Conservation (phyloP, 1,140 invertebrate genomes). For the Aricia agestis region DNA sequence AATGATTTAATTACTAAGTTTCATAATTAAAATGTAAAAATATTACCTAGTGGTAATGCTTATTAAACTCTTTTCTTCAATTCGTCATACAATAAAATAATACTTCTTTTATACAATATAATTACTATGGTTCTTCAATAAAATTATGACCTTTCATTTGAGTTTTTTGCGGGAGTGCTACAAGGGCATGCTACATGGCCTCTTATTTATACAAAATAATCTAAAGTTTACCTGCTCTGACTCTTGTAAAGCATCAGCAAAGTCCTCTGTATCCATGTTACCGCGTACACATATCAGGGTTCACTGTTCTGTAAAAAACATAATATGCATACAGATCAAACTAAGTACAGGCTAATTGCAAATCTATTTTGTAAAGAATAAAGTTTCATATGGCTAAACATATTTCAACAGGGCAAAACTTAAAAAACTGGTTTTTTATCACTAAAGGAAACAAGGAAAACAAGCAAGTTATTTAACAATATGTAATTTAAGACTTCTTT, state of each 20-base stretch:
- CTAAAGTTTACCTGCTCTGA: constrained; percentile 37
- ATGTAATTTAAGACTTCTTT: too few species aligned
- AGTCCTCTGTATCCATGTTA: constrained; percentile 34
- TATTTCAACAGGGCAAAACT: too few species aligned
- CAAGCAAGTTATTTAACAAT: too few species aligned
- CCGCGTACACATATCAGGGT: background rate
- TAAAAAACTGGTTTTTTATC: background rate
- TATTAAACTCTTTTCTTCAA: background rate
- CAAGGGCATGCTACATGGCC: too few species aligned
- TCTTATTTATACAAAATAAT: too few species aligned
- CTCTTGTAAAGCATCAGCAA: constrained; percentile 39
- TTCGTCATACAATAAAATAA: background rate
- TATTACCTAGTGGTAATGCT: too few species aligned
- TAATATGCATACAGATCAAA: background rate
- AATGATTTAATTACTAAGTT: too few species aligned
- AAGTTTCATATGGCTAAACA: background rate
- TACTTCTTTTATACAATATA: background rate
- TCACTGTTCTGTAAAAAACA: background rate
- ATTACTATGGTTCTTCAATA: background rate
- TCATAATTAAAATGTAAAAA: too few species aligned
- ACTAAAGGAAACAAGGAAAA: too few species aligned
- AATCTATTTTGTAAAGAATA: background rate
- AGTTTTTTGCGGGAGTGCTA: too few species aligned
- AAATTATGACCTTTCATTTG: too few species aligned
- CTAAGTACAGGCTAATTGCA: background rate